Evolutionary conservation across 2,888 invertebrate genomes (phyloP).

Genomic region (Diadegma fenestrale): DNA sequence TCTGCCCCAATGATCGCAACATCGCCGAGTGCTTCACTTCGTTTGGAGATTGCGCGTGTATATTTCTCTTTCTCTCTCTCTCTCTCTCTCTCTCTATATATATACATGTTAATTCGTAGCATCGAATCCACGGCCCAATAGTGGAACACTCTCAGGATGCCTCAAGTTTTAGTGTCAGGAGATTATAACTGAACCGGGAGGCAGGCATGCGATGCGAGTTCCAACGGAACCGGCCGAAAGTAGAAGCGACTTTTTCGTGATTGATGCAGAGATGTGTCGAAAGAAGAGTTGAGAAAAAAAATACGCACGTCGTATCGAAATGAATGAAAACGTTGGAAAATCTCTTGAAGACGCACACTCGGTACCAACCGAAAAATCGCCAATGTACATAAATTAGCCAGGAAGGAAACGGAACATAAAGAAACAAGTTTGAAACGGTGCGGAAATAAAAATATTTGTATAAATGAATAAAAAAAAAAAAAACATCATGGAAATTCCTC

Average conservation of each 20-base stretch:
- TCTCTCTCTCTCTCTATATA: neutral
- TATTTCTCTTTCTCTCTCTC: no score
- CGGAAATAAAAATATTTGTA: neutral
- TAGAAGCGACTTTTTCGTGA: conserved; percentile 15
- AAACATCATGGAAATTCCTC: neutral
- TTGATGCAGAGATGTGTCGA: conserved; percentile 9
- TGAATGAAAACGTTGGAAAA: neutral
- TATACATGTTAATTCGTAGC: neutral
- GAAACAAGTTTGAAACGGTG: neutral
- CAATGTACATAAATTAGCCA: neutral
- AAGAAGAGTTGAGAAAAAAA: neutral
- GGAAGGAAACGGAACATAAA: neutral
- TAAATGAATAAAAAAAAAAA: no score
- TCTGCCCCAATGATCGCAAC: conserved; percentile 28
- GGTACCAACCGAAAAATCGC: no score
- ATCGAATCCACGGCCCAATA: neutral
- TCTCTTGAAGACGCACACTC: neutral
- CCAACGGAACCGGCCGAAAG: conserved; percentile 45
- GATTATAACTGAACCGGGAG: conserved; percentile 59
- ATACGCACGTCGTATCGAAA: neutral
- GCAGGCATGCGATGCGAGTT: conserved; percentile 65
- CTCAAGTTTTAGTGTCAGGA: conserved; percentile 24
- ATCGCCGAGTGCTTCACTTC: conserved; percentile 25
- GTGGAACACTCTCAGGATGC: conserved; percentile 39
- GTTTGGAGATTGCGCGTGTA: conserved; percentile 12